phyloP scores from a whole-genome alignment of 2,888 invertebrate genomes.

The Globia sparganii region DNA sequence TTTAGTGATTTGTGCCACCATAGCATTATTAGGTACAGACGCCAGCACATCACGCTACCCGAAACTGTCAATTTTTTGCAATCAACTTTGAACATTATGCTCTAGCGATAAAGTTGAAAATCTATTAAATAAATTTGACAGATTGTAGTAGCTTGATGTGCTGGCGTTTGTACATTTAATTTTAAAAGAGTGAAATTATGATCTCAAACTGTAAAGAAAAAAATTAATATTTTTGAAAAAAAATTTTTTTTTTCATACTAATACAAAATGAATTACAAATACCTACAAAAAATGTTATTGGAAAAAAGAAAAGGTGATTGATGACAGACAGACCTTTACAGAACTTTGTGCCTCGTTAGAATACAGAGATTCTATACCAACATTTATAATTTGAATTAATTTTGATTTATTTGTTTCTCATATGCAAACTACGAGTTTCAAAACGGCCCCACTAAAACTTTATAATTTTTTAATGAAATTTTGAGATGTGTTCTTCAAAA shows the following conservation, averaged over 20 bases:
- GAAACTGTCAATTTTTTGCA: no score
- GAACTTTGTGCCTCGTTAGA: not conserved
- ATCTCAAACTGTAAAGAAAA: not conserved
- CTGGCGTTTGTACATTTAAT: no score
- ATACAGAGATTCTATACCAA: not conserved
- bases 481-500: slow-evolving; percentile 32
- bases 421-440: not conserved
- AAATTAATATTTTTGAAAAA: not conserved
- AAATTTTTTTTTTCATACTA: no score
- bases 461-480: slow-evolving; percentile 39
- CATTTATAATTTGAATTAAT: not conserved
- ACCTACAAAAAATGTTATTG: not conserved
- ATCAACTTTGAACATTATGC: no score
- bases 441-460: not conserved
- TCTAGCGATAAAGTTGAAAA: no score
- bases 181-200: not conserved
- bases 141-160: no score
- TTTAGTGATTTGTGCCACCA: not conserved
- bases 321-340: not conserved
- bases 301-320: not conserved
- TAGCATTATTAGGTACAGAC: no score
- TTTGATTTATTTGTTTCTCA: no score
- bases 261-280: not conserved
- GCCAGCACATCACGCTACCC: no score
- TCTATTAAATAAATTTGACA: no score